A percentile compares a stretch with the other conserved stretches of the same genome.
Evolutionary conservation across 2,113 vertebrate species (phyloP).

Genomic region (Prunella fulvescens): DNA sequence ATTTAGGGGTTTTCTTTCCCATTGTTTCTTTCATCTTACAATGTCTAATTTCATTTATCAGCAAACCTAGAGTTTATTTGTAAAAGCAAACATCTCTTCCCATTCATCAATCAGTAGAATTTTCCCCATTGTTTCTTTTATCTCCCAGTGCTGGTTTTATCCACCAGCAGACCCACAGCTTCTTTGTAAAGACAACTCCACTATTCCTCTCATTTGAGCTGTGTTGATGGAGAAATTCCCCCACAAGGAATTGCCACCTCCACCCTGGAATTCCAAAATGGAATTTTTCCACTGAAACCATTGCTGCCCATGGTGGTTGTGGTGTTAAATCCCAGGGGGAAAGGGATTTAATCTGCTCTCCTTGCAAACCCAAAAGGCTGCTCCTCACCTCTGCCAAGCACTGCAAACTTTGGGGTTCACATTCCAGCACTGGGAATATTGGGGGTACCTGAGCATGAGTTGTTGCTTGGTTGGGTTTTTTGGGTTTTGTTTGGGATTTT

Average conservation of each 20-base stretch:
- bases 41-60: too few species aligned
- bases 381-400: background rate
- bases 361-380: background rate
- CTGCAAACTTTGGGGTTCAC: background rate
- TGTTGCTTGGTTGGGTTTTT: background rate
- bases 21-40: too few species aligned
- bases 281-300: background rate
- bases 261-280: background rate
- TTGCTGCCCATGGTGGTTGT: background rate
- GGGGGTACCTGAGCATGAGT: fast-evolving
- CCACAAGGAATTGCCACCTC: background rate
- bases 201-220: background rate
- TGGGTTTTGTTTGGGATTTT: background rate
- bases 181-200: too few species aligned
- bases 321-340: background rate
- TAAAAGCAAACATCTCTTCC: too few species aligned
- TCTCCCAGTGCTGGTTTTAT: too few species aligned
- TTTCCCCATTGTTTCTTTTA: too few species aligned
- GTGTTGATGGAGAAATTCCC: background rate
- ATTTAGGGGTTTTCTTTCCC: too few species aligned
- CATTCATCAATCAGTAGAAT: too few species aligned
- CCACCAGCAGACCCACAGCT: too few species aligned
- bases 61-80: too few species aligned
- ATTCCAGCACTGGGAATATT: background rate
- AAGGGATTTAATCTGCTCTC: fast-evolving